Base-by-base conservation (phyloP, 2,888 invertebrate genomes). In the Neoaliturus tenellus region DNA sequence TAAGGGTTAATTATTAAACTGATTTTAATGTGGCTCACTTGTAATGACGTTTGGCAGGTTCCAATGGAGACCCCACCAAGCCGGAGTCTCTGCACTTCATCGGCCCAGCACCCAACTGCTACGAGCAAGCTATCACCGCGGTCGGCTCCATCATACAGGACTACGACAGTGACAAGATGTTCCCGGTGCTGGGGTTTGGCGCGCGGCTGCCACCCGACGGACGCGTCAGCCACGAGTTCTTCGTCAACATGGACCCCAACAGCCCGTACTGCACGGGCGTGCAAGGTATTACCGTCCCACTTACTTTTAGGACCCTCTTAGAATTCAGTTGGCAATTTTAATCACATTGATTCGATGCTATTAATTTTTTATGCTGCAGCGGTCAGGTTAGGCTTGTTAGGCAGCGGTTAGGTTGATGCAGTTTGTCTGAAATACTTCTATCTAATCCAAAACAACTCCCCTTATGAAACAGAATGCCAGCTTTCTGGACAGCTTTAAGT, bases 241-340 rank as follows among this genome's bases (percentile, higher is more conserved):
- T 89, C 86, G 90, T 90, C 48, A 93, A 93, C 88, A 90, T 92
- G 86, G 90, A 92, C 86, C 90, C 91, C 0, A 88, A 88, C 33
- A 92, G 92, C 88, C 93, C 93, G 0, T 92, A 91, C 87, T 91
- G 91, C 82, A 85, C 88, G 71, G 90, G 91, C 28, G 89, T 92
- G 41, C 88, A 80, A 81, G 90, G 90, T 84, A 44, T 5, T 5
- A 8, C 39, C 39, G 39, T 12, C 12, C 39, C n/a, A n/a, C n/a
- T n/a, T n/a, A n/a, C n/a, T n/a, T n/a, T n/a, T n/a, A n/a, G n/a
- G n/a, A n/a, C n/a, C n/a, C n/a, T n/a, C n/a, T n/a, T n/a, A n/a
- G n/a, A n/a, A n/a, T n/a, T n/a, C n/a, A n/a, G n/a, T n/a, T n/a
- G n/a, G n/a, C n/a, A n/a, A n/a, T n/a, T n/a, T n/a, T n/a, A n/a